Evolutionary conservation across 2,888 invertebrate species (phyloP).

Genomic region (Diaprepes abbreviatus): DNA sequence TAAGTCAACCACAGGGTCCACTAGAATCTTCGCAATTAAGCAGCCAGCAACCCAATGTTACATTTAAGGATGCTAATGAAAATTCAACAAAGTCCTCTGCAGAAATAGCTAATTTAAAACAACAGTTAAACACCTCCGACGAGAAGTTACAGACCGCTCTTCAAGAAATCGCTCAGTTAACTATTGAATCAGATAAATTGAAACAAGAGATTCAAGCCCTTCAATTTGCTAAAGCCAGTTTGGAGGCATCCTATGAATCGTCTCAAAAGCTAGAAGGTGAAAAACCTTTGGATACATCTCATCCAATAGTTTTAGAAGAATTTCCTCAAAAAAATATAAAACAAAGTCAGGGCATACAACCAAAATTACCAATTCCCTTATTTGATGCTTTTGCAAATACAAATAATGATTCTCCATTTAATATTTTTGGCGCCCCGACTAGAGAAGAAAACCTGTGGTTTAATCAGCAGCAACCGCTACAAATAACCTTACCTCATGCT

Average conservation of each 20-base stretch:
- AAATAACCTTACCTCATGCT: not conserved
- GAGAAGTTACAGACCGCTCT: not conserved
- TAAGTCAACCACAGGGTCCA: not conserved
- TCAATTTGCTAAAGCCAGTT: slow-evolving; percentile 51
- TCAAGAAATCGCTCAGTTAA: slow-evolving; percentile 62
- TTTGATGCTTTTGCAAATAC: slow-evolving; percentile 1
- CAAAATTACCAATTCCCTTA: not conserved
- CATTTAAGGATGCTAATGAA: not conserved
- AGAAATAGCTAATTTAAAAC: slow-evolving; percentile 8
- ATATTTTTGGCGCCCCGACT: slow-evolving; percentile 8
- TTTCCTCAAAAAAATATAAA: slow-evolving; percentile 12
- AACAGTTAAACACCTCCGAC: not conserved
- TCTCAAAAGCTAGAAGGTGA: slow-evolving; percentile 27
- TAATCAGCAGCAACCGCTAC: not conserved
- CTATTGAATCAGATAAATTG: slow-evolving; percentile 40
- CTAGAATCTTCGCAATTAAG: not conserved
- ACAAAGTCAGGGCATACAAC: not conserved
- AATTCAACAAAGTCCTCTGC: not conserved
- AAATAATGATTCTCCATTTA: slow-evolving; percentile 5
- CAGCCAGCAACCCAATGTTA: not conserved
- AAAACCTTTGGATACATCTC: not conserved
- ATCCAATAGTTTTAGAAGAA: slow-evolving; percentile 21
- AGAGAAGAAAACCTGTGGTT: not conserved
- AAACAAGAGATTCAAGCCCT: slow-evolving; percentile 48
- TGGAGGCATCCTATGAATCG: slow-evolving; percentile 53